Evolutionary conservation across 1,140 invertebrate species (phyloP), one percentile per base, ranked within the genome.

Genomic region (Luehdorfia chinensis): DNA sequence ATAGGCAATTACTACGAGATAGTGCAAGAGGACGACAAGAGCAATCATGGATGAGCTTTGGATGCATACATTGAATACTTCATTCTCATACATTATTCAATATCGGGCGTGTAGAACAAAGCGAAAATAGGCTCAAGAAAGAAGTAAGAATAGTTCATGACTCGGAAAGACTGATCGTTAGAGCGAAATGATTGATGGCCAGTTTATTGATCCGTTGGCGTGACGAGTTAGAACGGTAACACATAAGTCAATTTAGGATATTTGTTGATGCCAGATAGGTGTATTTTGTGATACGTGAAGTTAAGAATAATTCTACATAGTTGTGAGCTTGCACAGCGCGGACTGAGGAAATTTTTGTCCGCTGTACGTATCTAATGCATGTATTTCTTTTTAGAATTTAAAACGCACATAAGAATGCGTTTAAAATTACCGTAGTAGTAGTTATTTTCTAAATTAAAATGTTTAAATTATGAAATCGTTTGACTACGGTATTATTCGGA

Each of bases 1-100:
- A 87, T 94, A 39, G 88, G 91, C 28, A 92, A 91, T 48, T 95
- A 94, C 66, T 85, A 94, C 46, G 90, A 91, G 32, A 88, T 93
- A 59, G 91, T 92, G 12, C 84, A 87, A 62, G 72, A 85, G 36
- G 87, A 91, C 46, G 87, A 87, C 47, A 60, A 72, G 16, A 79
- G 48, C 27, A 72, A 56, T 15, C 52, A 77, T 12, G 74, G 79
- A 59, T 84, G 77, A 83, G 53, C 50, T 31, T 11, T 43, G 14
- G 27, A 44, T 13, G 33, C 16, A 25, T 37, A 47, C 32, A 32
- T 31, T 41, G 53, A 58, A 59, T 41, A 53, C 48, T 61, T 62
- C 55, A 63, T 54, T 47, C 55, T 54, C 45, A 52, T 54, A 28
- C 48, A 43, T 50, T 49, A 56, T 27, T 27, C 25, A 48, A 50